Evolutionary conservation across 30 jellyfish, hydroid and myxozoan genomes (phyloP), one percentile per base, ranked within the genome.

Genomic region (Rhopilema esculentum): DNA sequence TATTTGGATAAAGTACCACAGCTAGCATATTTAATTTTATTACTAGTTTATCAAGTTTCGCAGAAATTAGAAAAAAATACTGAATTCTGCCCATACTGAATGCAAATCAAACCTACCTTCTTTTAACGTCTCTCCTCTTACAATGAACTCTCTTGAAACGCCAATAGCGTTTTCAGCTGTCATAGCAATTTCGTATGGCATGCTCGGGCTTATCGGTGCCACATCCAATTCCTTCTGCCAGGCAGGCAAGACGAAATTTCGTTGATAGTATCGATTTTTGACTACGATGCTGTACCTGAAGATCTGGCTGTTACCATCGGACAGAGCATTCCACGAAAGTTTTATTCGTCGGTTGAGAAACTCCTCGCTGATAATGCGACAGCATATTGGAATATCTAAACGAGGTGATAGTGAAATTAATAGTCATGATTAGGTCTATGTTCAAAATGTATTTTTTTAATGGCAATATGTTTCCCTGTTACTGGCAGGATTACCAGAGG

Each of bases 91-190:
- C n/a, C n/a, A n/a, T n/a, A n/a, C n/a, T n/a, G n/a, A n/a, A n/a
- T n/a, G 49, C 21, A 6, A 1, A 23, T 23, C 8, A 17, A 2
- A 69, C 80, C 9, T n/a, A 27, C 87, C 76, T 77, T 77, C 87
- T 1, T 27, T 31, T 8, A 77, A 17, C 1, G 87, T 77, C 62
- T 77, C 17, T 17, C 53, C 87, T 49, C 19, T 25, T 1, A 21
- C 21, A 28, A 7, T 30, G 30, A 30, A 25, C 21, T 30, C 33
- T 30, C 27, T 27, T 20, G 89, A 79, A 51, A 32, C 27, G 4
- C 89, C 89, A 6, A 79, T 20, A 12, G 89, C 21, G 62, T 79
- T 79, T 48, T 57, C 79, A 18, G 89, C 89, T 49, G 33, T 27
- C 17, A 79, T 30, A 0, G 8, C 70, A 64, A 79, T 15, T 49